Conservation (phyloP, 2,797 vertebrate genomes). For the Gastrophryne carolinensis region DNA sequence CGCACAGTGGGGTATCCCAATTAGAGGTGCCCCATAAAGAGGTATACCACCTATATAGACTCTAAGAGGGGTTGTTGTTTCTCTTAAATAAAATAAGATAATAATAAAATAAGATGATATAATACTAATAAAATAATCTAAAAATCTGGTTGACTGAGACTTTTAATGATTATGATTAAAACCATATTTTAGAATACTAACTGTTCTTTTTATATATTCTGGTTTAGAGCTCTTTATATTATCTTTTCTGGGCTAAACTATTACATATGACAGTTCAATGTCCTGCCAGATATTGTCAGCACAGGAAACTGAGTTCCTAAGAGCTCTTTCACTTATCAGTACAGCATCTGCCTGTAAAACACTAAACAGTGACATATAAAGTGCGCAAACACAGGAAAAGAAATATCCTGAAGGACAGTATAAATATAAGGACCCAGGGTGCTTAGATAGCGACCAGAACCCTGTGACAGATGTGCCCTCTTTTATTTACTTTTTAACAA, state of each 20-base stretch:
- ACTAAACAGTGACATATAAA: slow-evolving; percentile 27
- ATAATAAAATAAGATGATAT: background rate
- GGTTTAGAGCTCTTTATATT: no score
- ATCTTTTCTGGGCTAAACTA: no score
- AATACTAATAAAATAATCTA: background rate
- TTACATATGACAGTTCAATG: slow-evolving; percentile 18
- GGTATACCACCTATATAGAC: no score
- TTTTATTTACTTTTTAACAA: background rate
- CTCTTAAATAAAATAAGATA: no score
- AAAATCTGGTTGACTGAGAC: background rate
- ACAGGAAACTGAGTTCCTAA: slow-evolving; percentile 13
- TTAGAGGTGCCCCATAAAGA: no score
- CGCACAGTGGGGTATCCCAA: no score
- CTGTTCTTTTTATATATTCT: no score
- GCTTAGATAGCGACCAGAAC: background rate
- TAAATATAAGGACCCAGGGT: background rate
- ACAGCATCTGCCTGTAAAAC: slow-evolving; percentile 21
- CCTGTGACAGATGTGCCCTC: background rate
- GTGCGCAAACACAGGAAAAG: background rate
- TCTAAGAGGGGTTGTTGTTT: no score
- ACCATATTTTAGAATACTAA: no score
- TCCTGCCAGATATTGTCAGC: background rate
- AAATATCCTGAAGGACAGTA: background rate
- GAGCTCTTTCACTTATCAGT: slow-evolving; percentile 10
- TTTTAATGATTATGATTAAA: no score